Evolutionary conservation across 1,140 invertebrate species (phyloP), one percentile per base, ranked within the genome.

Genomic region (Cherax destructor): DNA sequence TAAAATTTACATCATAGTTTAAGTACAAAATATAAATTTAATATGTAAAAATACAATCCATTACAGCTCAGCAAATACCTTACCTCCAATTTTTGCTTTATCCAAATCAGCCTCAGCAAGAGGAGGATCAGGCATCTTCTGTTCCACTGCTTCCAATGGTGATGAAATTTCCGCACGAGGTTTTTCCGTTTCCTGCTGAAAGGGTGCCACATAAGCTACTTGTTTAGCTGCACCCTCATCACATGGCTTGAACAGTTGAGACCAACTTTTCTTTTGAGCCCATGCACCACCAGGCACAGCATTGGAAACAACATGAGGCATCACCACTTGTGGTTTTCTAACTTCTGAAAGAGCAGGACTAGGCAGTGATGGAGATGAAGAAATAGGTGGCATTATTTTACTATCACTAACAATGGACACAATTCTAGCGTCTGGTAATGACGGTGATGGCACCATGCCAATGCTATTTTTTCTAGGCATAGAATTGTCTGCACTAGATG

Each of bases 221-320:
- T 91, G 88, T 69, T 91, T 91, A 72, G 88, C 88, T 24, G 74
- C 88, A 83, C 69, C 80, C 50, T 84, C 88, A 84, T 85, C 88
- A 65, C 74, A 84, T 47, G 88, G 88, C 56, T 91, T 91, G 76
- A 91, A 91, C 52, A 91, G 72, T 59, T 91, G 88, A 49, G 88
- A 91, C 88, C 88, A 91, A 79, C 88, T 91, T 72, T 91, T 91
- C 81, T 91, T 91, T 74, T 91, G 88, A 41, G 88, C 88, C 88
- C 88, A 91, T n/a, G 88, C 88, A 84, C 88, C 88, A n/a, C 81
- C 88, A 49, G 88, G 88, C 7, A 56, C 50, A 56, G 81, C 18
- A 7, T 52, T 91, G 74, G 81, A 30, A 78, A 74, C 74, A 50
- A 69, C 30, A 72, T 74, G 59, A n/a, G 79, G 61, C 41, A 83